phyloP scores from a whole-genome alignment of 1,140 invertebrate species.

The Drosophila bocqueti region DNA sequence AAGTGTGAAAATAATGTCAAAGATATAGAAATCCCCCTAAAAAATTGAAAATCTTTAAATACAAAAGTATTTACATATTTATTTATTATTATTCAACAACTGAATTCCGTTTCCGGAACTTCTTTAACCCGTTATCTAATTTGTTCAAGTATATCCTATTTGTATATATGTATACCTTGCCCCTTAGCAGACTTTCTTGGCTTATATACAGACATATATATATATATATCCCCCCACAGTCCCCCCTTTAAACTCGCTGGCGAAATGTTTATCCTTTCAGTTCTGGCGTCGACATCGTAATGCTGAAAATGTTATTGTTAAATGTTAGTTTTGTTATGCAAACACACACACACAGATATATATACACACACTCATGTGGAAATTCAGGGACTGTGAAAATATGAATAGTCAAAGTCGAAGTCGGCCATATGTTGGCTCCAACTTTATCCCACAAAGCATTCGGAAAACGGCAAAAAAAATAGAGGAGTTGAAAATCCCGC shows the following conservation, averaged over 20 bases:
- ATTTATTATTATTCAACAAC: background rate
- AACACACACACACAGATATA: slow-evolving; percentile 61
- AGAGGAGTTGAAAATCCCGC: slow-evolving; percentile 20
- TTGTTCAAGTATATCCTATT: slow-evolving; percentile 2
- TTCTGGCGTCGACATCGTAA: slow-evolving; percentile 74
- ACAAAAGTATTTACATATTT: background rate
- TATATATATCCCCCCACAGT: background rate
- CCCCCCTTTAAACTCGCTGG: slow-evolving; percentile 18
- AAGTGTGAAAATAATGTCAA: background rate
- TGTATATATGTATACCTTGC: background rate
- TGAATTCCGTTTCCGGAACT: background rate
- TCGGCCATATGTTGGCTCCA: slow-evolving; percentile 74
- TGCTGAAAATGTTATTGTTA: slow-evolving; percentile 79
- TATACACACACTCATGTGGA: slow-evolving; percentile 26
- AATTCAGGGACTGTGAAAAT: slow-evolving; percentile 56
- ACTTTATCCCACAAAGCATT: slow-evolving; percentile 78
- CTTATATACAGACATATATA: background rate
- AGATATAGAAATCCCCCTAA: no score
- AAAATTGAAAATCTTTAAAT: background rate
- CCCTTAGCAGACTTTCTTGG: background rate
- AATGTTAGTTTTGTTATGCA: slow-evolving; percentile 81
- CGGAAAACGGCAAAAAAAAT: slow-evolving; percentile 22
- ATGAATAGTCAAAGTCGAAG: slow-evolving; percentile 79
- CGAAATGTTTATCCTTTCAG: slow-evolving; percentile 76
- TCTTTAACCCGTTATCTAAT: background rate